phyloP scores from a whole-genome alignment of 2,888 invertebrate genomes.

The Spilosoma lubricipeda region DNA sequence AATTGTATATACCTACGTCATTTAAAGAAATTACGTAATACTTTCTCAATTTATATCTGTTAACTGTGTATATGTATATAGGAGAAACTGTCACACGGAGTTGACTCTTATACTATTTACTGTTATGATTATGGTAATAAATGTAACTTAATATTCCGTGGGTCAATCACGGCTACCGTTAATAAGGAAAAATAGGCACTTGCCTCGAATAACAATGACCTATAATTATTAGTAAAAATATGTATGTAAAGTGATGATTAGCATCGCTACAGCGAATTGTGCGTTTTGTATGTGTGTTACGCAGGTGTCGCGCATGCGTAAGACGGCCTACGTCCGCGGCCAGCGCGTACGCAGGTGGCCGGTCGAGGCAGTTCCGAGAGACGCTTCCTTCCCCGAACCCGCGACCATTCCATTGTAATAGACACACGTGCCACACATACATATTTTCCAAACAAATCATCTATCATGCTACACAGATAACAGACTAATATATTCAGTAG shows the following conservation, averaged over 20 bases:
- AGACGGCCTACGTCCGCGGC: neutral
- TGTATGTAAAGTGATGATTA: conserved; percentile 35
- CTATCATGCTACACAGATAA: neutral
- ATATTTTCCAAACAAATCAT: conserved; percentile 24
- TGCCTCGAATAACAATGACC: conserved; percentile 15
- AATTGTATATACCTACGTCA: too few species aligned
- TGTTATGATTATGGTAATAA: neutral
- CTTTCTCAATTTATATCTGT: neutral
- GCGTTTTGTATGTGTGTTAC: conserved; percentile 33
- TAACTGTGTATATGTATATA: neutral
- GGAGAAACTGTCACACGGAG: neutral
- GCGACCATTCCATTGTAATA: conserved; percentile 58
- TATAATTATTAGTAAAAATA: conserved; percentile 30
- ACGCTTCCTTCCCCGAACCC: conserved; percentile 75
- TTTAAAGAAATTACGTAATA: neutral
- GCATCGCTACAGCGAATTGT: conserved; percentile 30
- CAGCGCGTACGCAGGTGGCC: conserved; percentile 54
- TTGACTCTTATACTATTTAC: neutral
- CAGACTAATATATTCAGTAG: neutral
- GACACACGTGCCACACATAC: conserved; percentile 60
- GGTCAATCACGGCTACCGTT: conserved; percentile 2
- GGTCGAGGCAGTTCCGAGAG: conserved; percentile 58
- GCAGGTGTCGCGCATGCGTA: conserved; percentile 26
- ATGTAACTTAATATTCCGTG: conserved; percentile 11
- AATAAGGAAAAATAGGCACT: conserved; percentile 16